A percentile compares a stretch with the other conserved stretches of the same genome.
Conservation (phyloP, 2,797 vertebrate genomes). For the Micropoecilia bifurca region DNA sequence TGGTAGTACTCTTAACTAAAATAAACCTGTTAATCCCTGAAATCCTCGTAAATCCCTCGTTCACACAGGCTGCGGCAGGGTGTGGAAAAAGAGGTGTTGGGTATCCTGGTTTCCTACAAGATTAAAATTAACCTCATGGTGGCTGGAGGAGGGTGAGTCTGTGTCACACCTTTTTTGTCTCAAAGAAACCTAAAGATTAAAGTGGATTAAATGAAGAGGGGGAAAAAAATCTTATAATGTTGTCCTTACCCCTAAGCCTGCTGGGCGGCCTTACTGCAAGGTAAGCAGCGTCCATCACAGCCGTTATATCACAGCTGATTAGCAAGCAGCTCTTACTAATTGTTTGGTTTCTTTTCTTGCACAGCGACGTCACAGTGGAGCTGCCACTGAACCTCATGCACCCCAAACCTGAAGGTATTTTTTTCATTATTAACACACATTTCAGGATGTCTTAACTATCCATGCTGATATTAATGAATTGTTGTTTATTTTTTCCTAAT, state of each 20-base stretch:
- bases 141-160: constrained; percentile 87
- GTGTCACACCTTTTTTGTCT: background rate
- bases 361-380: constrained; percentile 88
- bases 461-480: background rate
- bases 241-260: constrained; percentile 76
- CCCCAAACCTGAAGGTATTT: constrained; percentile 86
- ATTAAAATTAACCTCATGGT: constrained; percentile 91
- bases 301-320: background rate
- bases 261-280: constrained; percentile 90
- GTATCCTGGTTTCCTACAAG: constrained; percentile 94
- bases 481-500: constrained; percentile 10
- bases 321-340: constrained; percentile 21
- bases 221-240: background rate
- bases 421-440: background rate
- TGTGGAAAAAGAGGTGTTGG: constrained; percentile 88
- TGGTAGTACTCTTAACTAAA: constrained; percentile 3
- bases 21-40: constrained; percentile 31
- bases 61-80: constrained; percentile 78
- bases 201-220: background rate
- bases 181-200: background rate
- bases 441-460: background rate
- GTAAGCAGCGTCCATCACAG: constrained; percentile 68
- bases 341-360: constrained; percentile 37
- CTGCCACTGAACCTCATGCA: constrained; percentile 90
- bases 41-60: constrained; percentile 29